These are phyloP conservation scores for Oryzias javanicus DNA, from an alignment of 2,113 vertebrate genomes.

Conservation along the genomic window DNA sequence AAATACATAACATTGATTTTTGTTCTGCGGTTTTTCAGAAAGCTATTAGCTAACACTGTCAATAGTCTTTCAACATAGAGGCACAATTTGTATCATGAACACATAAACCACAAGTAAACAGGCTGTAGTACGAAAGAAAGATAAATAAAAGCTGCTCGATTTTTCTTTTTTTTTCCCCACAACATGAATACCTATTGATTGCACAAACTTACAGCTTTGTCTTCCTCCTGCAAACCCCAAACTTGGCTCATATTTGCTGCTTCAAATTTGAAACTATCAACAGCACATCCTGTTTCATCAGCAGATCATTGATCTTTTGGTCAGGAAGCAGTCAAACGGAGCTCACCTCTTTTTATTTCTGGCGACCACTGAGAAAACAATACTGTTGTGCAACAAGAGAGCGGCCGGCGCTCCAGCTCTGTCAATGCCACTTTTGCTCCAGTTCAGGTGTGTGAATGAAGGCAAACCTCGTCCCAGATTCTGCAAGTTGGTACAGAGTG, in stretches of 20 bases:
- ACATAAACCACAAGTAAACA: not conserved
- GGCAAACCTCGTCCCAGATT: constrained; percentile 70
- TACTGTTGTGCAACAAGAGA: constrained; percentile 45
- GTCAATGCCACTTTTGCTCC: constrained; percentile 57
- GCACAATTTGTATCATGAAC: not conserved
- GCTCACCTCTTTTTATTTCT: constrained; percentile 36
- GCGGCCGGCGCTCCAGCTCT: constrained; percentile 43
- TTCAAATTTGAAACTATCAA: not conserved
- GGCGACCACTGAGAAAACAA: constrained; percentile 23
- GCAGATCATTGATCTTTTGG: constrained; percentile 12
- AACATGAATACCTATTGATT: not conserved
- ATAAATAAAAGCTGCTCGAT: not conserved
- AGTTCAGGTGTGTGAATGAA: constrained; percentile 54
- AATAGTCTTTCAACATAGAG: not conserved
- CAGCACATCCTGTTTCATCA: not conserved
- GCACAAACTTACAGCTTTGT: not conserved
- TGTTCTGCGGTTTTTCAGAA: not conserved
- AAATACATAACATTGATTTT: not conserved
- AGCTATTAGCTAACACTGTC: not conserved
- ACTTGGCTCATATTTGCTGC: not conserved
- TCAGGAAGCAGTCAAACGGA: constrained; percentile 19
- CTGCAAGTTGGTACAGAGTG: constrained; percentile 38
- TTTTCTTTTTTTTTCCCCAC: not conserved
- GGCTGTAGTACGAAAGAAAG: not conserved
- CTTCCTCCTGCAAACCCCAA: not conserved